A percentile compares a stretch with the other conserved stretches of the same genome.
These are phyloP conservation scores for Papilio gigon DNA, from an alignment of 2,888 invertebrate species.

Conservation along the genomic window DNA sequence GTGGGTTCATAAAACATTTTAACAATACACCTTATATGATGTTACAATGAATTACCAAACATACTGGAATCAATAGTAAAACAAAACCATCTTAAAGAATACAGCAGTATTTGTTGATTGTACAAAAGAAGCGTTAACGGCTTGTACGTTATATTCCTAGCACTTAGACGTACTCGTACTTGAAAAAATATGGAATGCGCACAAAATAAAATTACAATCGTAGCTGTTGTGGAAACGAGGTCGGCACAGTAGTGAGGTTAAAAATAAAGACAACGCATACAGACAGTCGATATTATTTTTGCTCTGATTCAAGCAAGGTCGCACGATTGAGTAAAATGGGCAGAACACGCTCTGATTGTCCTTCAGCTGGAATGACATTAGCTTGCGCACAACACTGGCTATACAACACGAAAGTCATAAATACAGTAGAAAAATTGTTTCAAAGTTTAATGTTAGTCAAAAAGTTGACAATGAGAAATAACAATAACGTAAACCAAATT, in stretches of 20 bases:
- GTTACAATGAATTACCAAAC: not conserved
- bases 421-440: too few relatives aligned
- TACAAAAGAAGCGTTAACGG: constrained; percentile 1
- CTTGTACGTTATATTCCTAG: not conserved
- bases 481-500: too few relatives aligned
- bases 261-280: constrained; percentile 43
- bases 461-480: not conserved
- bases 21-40: not conserved
- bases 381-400: not conserved
- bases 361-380: constrained; percentile 36
- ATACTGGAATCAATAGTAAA: not conserved
- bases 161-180: not conserved
- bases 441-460: not conserved
- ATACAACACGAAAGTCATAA: not conserved
- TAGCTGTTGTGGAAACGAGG: constrained; percentile 30
- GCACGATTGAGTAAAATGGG: constrained; percentile 49
- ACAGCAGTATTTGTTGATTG: not conserved
- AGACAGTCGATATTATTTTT: constrained; percentile 49
- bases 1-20: not conserved
- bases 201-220: constrained; percentile 10
- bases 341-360: constrained; percentile 49
- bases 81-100: not conserved
- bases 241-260: constrained; percentile 38
- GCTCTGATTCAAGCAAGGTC: constrained; percentile 53
- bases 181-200: constrained; percentile 18